phyloP scores from a whole-genome alignment of 2,888 invertebrate species.

The Habrosyne pyritoides region DNA sequence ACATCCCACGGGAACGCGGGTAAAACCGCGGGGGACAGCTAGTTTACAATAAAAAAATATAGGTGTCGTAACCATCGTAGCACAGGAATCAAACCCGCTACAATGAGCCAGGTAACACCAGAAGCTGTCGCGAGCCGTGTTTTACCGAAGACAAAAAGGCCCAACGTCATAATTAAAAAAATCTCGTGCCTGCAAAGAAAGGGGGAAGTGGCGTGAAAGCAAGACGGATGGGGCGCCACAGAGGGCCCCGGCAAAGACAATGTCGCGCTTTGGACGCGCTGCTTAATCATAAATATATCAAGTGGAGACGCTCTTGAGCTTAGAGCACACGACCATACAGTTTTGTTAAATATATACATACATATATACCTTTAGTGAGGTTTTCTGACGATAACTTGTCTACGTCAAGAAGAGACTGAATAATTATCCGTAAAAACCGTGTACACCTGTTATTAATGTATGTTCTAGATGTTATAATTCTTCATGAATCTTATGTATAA shows the following conservation, averaged over 20 bases:
- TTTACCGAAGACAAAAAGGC: conserved; percentile 75
- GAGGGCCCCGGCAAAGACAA: conserved; percentile 76
- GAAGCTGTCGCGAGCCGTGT: conserved; percentile 35
- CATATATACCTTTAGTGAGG: no score
- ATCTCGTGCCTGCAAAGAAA: conserved; percentile 81
- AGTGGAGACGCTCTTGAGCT: conserved; percentile 58
- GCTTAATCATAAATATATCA: conserved; percentile 84
- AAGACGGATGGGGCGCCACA: conserved; percentile 80
- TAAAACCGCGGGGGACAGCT: no score
- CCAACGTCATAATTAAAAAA: conserved; percentile 84
- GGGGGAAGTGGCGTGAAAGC: conserved; percentile 79
- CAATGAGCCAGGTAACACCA: conserved; percentile 34
- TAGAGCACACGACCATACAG: conserved; percentile 36
- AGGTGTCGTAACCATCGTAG: not conserved
- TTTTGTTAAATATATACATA: not conserved
- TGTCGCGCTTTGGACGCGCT: conserved; percentile 74
- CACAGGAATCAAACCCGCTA: conserved; percentile 35
- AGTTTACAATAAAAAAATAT: not conserved
- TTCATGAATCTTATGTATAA: no score
- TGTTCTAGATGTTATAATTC: no score
- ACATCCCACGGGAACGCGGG: no score
- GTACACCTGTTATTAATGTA: no score
- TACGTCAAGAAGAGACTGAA: no score
- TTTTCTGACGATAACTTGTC: no score
- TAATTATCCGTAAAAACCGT: no score